phyloP scores from a whole-genome alignment of 2,113 vertebrate species.

The Ictidomys tridecemlineatus region DNA sequence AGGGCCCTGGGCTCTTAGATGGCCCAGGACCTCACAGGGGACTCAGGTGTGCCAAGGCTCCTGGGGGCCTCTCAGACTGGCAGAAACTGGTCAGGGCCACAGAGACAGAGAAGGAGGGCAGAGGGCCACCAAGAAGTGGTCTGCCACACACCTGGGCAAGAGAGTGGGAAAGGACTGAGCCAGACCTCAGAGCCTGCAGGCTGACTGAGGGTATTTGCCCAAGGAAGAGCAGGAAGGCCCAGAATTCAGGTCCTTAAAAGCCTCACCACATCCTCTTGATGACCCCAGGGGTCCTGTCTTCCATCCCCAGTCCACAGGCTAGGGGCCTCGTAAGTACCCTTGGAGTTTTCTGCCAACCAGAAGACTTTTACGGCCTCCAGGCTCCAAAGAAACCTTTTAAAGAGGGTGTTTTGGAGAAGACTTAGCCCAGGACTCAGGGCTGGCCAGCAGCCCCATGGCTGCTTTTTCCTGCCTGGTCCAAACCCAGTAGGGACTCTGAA shows the following conservation, averaged over 20 bases:
- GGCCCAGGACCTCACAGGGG: not conserved
- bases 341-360: not conserved
- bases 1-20: not conserved
- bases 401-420: not conserved
- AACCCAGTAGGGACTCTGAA: not conserved
- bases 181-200: not conserved
- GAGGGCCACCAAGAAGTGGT: not conserved
- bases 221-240: not conserved
- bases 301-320: not conserved
- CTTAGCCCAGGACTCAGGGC: not conserved
- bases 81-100: conserved; percentile 42
- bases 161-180: not conserved
- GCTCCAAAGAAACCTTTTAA: not conserved
- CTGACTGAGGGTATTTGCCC: not conserved
- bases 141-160: not conserved
- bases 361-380: not conserved
- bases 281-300: not conserved
- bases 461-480: not conserved
- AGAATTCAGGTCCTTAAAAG: not conserved
- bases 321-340: not conserved
- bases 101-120: not conserved
- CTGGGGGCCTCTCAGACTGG: not conserved
- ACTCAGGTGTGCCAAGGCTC: not conserved
- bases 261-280: not conserved
- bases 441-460: not conserved